Evolutionary conservation across 2,888 invertebrate genomes (phyloP).

Genomic region (Callyntrura sp.): DNA sequence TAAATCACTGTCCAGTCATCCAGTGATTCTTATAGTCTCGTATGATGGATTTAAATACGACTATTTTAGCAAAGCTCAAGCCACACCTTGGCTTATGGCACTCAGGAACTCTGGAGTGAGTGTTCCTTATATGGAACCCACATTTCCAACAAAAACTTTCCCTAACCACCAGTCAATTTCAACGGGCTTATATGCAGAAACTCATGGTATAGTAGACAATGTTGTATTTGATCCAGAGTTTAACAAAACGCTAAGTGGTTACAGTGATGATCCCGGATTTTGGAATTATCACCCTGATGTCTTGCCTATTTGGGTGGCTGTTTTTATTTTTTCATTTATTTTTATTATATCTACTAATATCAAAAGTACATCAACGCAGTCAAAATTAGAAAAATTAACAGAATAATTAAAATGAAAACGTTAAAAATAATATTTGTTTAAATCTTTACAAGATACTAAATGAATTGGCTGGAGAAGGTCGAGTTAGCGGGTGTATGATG

Average conservation of each 20-base stretch:
- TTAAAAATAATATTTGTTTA: not conserved
- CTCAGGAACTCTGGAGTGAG: conserved; percentile 87
- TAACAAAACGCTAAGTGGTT: conserved; percentile 80
- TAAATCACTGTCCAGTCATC: conserved; percentile 66
- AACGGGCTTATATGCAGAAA: conserved; percentile 89
- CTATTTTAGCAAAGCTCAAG: conserved; percentile 88
- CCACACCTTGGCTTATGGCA: conserved; percentile 88
- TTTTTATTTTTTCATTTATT: too few species aligned
- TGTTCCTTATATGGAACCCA: conserved; percentile 88
- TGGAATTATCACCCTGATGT: conserved; percentile 77
- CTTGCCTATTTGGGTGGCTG: conserved; percentile 79
- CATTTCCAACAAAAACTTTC: conserved; percentile 90
- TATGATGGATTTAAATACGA: conserved; percentile 91
- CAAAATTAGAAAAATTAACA: too few species aligned
- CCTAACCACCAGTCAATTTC: conserved; percentile 91
- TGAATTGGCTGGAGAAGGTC: conserved; percentile 86
- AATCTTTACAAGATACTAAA: conserved; percentile 85
- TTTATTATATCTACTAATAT: conserved; percentile 70
- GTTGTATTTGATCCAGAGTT: conserved; percentile 87
- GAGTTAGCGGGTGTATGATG: conserved; percentile 89
- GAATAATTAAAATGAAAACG: not conserved
- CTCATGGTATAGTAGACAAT: conserved; percentile 90
- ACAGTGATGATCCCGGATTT: conserved; percentile 78
- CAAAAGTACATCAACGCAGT: not conserved
- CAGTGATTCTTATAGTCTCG: conserved; percentile 87